Conservation (phyloP, 2,888 invertebrate species). For the Elgonia sp. region DNA sequence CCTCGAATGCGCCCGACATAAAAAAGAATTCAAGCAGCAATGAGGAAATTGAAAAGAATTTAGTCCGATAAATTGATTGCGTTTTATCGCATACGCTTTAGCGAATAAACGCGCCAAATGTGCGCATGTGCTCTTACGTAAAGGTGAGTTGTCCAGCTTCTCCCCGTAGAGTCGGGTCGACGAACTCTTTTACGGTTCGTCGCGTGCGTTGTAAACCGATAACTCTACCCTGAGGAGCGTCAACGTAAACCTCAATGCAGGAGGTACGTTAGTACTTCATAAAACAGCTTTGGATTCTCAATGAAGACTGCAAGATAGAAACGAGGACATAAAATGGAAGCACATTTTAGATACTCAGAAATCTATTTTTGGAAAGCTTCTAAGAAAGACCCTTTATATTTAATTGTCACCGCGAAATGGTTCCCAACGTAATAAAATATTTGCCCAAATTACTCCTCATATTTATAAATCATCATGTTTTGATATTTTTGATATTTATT, state of each 20-base stretch:
- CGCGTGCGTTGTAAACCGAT: slow-evolving; percentile 75
- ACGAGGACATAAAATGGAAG: slow-evolving; percentile 31
- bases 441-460: no score
- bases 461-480: no score
- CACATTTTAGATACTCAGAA: slow-evolving; percentile 26
- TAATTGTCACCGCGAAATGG: not conserved
- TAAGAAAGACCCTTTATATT: not conserved
- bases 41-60: slow-evolving; percentile 59
- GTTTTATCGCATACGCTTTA: slow-evolving; percentile 66
- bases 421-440: not conserved
- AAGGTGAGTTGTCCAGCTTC: slow-evolving; percentile 76
- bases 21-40: slow-evolving; percentile 44
- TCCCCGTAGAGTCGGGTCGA: slow-evolving; percentile 66
- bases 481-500: no score
- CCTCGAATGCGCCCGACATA: slow-evolving; percentile 20
- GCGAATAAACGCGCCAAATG: slow-evolving; percentile 46
- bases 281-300: slow-evolving; percentile 68
- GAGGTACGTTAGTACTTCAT: slow-evolving; percentile 67
- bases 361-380: slow-evolving; percentile 34
- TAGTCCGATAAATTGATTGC: slow-evolving; percentile 67
- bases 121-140: slow-evolving; percentile 72
- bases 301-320: slow-evolving; percentile 57
- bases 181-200: slow-evolving; percentile 75
- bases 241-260: slow-evolving; percentile 65
- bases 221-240: slow-evolving; percentile 68